phyloP scores from a whole-genome alignment of 2,888 invertebrate species.

The Xestia ashworthii region DNA sequence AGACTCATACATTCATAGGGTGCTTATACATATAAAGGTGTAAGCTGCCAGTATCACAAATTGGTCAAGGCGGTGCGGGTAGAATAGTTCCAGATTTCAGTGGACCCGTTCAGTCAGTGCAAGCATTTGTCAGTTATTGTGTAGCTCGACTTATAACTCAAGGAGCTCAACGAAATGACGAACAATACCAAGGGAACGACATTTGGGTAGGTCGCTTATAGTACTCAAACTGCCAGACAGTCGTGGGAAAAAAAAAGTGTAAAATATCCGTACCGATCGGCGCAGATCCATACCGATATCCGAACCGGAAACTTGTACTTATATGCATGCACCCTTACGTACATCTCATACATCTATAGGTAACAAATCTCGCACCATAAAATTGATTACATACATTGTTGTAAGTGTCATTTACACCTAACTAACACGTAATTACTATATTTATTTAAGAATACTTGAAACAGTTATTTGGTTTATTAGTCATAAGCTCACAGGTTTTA shows the following conservation, averaged over 20 bases:
- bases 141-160: too few relatives aligned
- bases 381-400: conserved; percentile 52
- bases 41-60: neutral
- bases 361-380: conserved; percentile 57
- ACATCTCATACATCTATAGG: conserved; percentile 10
- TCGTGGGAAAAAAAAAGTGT: too few relatives aligned
- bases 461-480: conserved; percentile 23
- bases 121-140: too few relatives aligned
- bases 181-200: too few relatives aligned
- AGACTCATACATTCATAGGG: conserved; percentile 11
- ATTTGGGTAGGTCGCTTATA: too few relatives aligned
- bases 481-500: neutral
- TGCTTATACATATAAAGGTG: neutral
- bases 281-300: neutral
- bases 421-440: conserved; percentile 53
- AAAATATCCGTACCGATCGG: neutral
- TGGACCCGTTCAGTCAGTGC: too few relatives aligned
- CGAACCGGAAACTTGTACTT: neutral
- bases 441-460: conserved; percentile 47
- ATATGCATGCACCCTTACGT: neutral
- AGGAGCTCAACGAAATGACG: too few relatives aligned
- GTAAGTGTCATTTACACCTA: conserved; percentile 43
- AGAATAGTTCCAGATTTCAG: neutral
- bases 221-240: too few relatives aligned
- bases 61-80: neutral